These are phyloP conservation scores for Chrysogorgia sp. DNA, from an alignment of 92 coral and sea anemone genomes.

Conservation along the genomic window DNA sequence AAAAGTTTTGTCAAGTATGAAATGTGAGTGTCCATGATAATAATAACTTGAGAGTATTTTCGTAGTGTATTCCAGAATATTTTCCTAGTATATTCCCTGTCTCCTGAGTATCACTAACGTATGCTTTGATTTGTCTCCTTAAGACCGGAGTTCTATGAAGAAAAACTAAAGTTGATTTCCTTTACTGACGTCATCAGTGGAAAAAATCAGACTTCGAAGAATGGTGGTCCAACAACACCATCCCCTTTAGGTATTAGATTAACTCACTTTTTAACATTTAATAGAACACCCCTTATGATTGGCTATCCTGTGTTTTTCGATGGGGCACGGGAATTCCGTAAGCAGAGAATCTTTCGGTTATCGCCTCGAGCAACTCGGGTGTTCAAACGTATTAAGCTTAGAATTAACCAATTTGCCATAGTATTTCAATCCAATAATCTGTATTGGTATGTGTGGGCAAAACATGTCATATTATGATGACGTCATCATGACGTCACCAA, in stretches of 20 bases:
- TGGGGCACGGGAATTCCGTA: too few relatives aligned
- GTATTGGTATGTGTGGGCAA: too few relatives aligned
- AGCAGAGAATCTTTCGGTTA: too few relatives aligned
- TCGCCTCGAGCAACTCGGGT: too few relatives aligned
- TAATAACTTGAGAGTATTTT: neutral
- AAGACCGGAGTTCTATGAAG: conserved; percentile 15
- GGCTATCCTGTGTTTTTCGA: too few relatives aligned
- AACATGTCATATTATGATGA: too few relatives aligned
- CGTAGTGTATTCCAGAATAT: too few relatives aligned
- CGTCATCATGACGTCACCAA: too few relatives aligned
- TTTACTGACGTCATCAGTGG: conserved; percentile 20
- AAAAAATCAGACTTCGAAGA: neutral
- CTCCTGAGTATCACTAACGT: neutral
- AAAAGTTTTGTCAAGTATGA: conserved; percentile 8
- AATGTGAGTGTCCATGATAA: neutral
- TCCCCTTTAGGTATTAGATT: neutral
- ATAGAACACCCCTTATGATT: neutral
- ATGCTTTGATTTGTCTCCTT: neutral
- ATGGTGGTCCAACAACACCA: neutral
- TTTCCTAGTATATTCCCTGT: neutral
- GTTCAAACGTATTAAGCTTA: too few relatives aligned
- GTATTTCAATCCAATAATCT: too few relatives aligned
- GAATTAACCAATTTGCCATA: too few relatives aligned
- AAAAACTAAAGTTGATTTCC: conserved; percentile 21
- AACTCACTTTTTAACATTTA: too few relatives aligned